phyloP scores from a whole-genome alignment of 2,888 invertebrate species.

The Matsumyia berberina region DNA sequence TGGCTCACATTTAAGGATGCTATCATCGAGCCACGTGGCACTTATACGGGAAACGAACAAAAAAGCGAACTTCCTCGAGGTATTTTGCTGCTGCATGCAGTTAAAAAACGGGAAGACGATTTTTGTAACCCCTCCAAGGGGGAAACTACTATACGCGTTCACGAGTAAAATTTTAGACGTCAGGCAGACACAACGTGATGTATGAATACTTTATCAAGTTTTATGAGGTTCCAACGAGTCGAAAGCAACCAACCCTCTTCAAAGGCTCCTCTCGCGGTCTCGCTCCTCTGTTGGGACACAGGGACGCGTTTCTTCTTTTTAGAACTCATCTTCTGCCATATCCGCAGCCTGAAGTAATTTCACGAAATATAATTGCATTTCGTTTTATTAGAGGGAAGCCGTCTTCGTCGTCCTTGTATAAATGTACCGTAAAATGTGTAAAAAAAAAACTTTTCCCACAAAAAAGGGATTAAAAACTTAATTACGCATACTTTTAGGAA shows the following conservation, averaged over 20 bases:
- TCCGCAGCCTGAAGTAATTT: slow-evolving; percentile 49
- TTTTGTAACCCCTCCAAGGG: neutral
- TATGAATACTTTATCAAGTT: slow-evolving; percentile 26
- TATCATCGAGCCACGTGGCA: neutral
- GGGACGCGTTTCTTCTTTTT: neutral
- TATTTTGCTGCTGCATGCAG: slow-evolving; percentile 16
- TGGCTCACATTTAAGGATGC: neutral
- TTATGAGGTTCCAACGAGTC: slow-evolving; percentile 16
- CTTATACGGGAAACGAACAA: neutral
- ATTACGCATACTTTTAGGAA: slow-evolving; percentile 54
- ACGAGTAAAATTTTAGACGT: slow-evolving; percentile 1
- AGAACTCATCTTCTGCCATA: slow-evolving; percentile 4
- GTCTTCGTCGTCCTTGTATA: neutral
- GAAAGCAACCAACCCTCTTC: too few species aligned
- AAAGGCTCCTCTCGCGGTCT: neutral
- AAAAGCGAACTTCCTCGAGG: neutral
- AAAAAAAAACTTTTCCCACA: slow-evolving; percentile 2
- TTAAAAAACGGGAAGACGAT: slow-evolving; percentile 2
- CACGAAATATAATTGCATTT: slow-evolving; percentile 66
- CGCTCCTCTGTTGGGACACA: neutral
- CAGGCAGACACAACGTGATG: neutral
- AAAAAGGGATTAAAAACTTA: slow-evolving; percentile 58
- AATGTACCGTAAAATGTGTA: slow-evolving; percentile 5
- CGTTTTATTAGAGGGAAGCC: slow-evolving; percentile 39
- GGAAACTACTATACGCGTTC: neutral